Conservation (phyloP, 2,797 vertebrate species). For the Denticeps clupeoides region DNA sequence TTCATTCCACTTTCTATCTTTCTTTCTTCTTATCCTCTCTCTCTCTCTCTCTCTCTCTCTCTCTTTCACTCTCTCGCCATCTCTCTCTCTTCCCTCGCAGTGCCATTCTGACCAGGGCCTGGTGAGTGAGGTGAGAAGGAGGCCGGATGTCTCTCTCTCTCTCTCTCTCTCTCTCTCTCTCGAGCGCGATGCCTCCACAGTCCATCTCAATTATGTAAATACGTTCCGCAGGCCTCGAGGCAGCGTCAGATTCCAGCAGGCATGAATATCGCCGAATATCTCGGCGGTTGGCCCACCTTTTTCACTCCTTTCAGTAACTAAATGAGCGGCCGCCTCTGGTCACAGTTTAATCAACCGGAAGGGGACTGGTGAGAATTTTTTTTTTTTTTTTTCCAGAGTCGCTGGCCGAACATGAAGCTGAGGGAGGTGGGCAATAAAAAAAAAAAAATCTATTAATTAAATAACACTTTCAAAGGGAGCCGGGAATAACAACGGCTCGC, state of each 20-base stretch:
- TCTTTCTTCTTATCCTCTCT: neutral
- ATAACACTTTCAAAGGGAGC: constrained; percentile 9
- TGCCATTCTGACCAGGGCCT: neutral
- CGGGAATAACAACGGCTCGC: constrained; percentile 11
- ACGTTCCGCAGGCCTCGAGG: neutral
- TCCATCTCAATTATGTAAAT: constrained; percentile 15
- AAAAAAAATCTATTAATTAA: neutral
- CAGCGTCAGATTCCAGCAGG: constrained; percentile 6
- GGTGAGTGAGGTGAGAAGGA: neutral
- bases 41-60: neutral
- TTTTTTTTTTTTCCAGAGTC: neutral
- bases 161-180: neutral
- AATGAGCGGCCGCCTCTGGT: constrained; percentile 8
- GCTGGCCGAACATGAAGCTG: neutral
- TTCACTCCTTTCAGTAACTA: constrained; percentile 13
- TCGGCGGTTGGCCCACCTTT: constrained; percentile 10
- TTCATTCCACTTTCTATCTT: neutral
- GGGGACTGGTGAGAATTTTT: neutral
- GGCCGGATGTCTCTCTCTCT: neutral
- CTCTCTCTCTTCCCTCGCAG: neutral
- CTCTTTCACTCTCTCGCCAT: neutral
- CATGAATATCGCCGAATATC: constrained; percentile 11
- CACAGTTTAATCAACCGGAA: constrained; percentile 12
- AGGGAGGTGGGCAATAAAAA: neutral
- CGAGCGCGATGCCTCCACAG: no score